A percentile compares a stretch with the other conserved stretches of the same genome.
Evolutionary conservation across 2,797 vertebrate species (phyloP).

Genomic region (Taeniopygia guttata): DNA sequence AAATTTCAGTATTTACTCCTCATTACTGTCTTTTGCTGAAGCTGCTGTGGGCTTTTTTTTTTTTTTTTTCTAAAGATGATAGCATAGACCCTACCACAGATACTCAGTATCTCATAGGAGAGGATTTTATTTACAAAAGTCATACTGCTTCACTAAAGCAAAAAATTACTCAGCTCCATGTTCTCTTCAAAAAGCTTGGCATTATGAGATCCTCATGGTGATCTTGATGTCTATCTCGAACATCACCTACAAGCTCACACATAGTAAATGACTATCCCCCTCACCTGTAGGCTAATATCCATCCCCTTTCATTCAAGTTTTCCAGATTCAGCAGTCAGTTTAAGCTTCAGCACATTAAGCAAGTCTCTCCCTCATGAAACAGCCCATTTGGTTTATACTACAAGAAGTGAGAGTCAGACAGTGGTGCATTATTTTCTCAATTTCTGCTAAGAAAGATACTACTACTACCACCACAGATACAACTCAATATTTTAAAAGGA

Average conservation of each 20-base stretch:
- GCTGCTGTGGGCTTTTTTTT: fast-evolving
- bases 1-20: not conserved
- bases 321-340: not conserved
- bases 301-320: not conserved
- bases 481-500: not conserved
- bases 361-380: not conserved
- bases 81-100: not conserved
- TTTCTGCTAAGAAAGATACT: not conserved
- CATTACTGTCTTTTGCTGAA: not conserved
- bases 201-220: not conserved
- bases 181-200: not conserved
- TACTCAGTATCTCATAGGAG: not conserved
- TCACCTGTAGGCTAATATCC: not conserved
- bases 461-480: not conserved
- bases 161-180: not conserved
- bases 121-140: not conserved
- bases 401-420: not conserved
- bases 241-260: fast-evolving
- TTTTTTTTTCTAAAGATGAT: not conserved
- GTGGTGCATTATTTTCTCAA: not conserved
- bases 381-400: not conserved
- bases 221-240: not conserved
- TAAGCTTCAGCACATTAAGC: not conserved
- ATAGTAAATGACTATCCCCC: not conserved
- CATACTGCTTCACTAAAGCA: not conserved